Conservation (phyloP, 2,888 invertebrate species). For the Dyspetes luteomarginatus region DNA sequence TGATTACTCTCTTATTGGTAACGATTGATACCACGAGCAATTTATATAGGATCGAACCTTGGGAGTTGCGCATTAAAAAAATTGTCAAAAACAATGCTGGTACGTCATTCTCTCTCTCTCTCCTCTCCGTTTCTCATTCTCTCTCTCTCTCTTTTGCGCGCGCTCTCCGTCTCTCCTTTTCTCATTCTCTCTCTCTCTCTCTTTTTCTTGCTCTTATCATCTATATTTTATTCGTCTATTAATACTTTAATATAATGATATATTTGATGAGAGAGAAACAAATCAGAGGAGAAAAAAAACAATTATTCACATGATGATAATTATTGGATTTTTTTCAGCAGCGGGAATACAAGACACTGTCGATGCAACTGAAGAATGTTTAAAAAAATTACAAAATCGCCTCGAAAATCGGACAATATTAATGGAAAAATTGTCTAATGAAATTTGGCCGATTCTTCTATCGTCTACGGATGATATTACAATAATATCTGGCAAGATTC, state of each 20-base stretch:
- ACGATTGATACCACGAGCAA: conserved; percentile 46
- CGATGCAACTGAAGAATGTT: conserved; percentile 63
- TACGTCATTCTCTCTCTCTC: neutral
- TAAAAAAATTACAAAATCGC: conserved; percentile 69
- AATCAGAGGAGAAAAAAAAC: neutral
- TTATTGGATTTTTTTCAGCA: no score
- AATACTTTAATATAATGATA: no score
- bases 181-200: neutral
- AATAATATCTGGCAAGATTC: neutral
- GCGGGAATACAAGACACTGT: conserved; percentile 33
- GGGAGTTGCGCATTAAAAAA: conserved; percentile 67
- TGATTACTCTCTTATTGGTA: conserved; percentile 69
- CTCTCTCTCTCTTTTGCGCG: neutral
- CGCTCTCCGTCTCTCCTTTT: neutral
- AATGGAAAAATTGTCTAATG: conserved; percentile 65
- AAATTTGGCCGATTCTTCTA: conserved; percentile 69
- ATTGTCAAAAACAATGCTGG: conserved; percentile 14
- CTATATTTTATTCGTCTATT: no score
- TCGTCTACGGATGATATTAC: neutral
- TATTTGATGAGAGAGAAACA: neutral
- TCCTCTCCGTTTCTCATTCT: neutral
- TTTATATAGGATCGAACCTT: conserved; percentile 67
- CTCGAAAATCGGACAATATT: conserved; percentile 68
- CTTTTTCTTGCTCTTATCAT: neutral
- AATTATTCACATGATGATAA: neutral